Conservation (phyloP, 2,797 vertebrate genomes). For the Buceros bicornis region DNA sequence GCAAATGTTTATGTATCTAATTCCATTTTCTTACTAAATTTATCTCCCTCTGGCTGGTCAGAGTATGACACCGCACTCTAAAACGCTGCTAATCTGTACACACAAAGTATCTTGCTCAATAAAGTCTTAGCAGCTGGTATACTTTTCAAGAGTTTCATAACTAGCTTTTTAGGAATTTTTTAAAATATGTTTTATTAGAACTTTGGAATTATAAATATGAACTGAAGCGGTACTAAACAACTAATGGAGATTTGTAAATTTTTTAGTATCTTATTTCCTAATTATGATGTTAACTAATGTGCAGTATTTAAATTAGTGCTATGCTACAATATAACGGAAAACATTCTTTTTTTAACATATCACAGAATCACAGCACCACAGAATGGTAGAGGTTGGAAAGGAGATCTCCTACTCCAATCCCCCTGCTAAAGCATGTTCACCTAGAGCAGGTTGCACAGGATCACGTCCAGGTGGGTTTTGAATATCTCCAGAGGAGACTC, state of each 20-base stretch:
- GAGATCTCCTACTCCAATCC: too few relatives aligned
- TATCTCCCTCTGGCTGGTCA: not conserved
- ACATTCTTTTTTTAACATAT: not conserved
- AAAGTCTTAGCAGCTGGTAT: not conserved
- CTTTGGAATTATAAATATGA: not conserved
- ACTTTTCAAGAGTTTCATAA: not conserved
- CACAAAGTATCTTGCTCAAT: not conserved
- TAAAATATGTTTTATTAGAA: not conserved
- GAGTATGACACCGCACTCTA: not conserved
- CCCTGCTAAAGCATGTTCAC: too few relatives aligned
- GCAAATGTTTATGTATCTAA: not conserved
- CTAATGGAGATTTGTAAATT: not conserved
- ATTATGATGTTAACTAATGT: not conserved
- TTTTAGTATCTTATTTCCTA: not conserved
- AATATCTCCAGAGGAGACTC: too few relatives aligned
- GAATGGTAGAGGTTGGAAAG: too few relatives aligned
- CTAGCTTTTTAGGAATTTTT: not conserved
- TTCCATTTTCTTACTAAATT: not conserved
- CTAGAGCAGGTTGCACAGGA: too few relatives aligned
- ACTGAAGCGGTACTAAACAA: not conserved
- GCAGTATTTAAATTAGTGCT: not conserved
- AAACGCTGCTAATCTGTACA: accelerated
- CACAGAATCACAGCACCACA: too few relatives aligned
- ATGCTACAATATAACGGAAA: not conserved
- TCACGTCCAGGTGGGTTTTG: too few relatives aligned